phyloP scores from a whole-genome alignment of 2,888 invertebrate species.

The Nycteola revayana region DNA sequence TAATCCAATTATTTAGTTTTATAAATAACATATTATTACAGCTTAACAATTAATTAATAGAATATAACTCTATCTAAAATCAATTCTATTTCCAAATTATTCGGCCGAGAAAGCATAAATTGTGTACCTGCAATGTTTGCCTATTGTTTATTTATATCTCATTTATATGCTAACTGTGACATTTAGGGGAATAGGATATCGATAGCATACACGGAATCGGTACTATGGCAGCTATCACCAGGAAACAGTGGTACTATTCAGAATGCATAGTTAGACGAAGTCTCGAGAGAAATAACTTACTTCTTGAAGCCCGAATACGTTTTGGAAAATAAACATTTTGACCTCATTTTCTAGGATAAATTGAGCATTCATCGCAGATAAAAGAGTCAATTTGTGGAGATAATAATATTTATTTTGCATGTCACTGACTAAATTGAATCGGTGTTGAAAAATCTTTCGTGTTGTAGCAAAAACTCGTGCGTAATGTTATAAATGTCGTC shows the following conservation, averaged over 20 bases:
- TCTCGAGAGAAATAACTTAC: slow-evolving; percentile 8
- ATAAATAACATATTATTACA: too few relatives aligned
- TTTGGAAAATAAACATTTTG: neutral
- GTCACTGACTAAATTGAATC: slow-evolving; percentile 22
- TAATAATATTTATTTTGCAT: slow-evolving; percentile 19
- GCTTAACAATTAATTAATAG: too few relatives aligned
- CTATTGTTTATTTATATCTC: slow-evolving; percentile 21
- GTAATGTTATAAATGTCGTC: slow-evolving; percentile 25
- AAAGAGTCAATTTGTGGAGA: slow-evolving; percentile 23
- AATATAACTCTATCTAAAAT: slow-evolving; percentile 1
- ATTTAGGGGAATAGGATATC: slow-evolving; percentile 25
- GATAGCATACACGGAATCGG: slow-evolving; percentile 25
- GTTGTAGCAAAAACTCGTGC: too few relatives aligned
- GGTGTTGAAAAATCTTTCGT: neutral
- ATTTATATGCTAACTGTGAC: slow-evolving; percentile 30
- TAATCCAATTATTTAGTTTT: too few relatives aligned
- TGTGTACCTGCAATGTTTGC: slow-evolving; percentile 3
- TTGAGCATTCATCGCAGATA: slow-evolving; percentile 4
- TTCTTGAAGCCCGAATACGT: too few relatives aligned
- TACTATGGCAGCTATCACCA: slow-evolving; percentile 27
- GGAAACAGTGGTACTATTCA: slow-evolving; percentile 22
- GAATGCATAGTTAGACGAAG: slow-evolving; percentile 13
- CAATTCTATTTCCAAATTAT: slow-evolving; percentile 9
- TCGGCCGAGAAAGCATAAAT: slow-evolving; percentile 17
- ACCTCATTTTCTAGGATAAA: slow-evolving; percentile 1